phyloP scores from a whole-genome alignment of 2,113 vertebrate species.

The Onychostoma macrolepis region DNA sequence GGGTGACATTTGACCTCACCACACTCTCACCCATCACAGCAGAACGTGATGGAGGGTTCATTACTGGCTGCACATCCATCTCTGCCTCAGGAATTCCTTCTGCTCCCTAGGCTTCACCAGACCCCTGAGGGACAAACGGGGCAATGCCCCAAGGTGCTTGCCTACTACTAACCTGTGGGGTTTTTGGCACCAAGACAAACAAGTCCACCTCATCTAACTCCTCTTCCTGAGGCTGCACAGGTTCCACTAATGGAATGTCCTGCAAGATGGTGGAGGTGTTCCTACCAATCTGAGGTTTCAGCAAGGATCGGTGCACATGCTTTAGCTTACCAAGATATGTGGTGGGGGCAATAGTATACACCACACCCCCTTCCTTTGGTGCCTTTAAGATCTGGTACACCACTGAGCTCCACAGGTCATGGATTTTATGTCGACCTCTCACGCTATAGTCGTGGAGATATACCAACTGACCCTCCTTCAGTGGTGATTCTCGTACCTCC shows the following conservation, averaged over 20 bases:
- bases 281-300: not conserved
- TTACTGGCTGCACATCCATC: no score
- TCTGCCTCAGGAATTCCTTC: no score
- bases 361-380: not conserved
- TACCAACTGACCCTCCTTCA: not conserved
- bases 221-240: not conserved
- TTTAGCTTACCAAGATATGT: not conserved
- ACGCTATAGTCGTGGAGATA: not conserved
- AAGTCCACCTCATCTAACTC: no score
- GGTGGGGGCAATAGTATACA: not conserved
- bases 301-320: not conserved
- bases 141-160: no score
- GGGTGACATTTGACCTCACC: no score
- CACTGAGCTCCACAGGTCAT: not conserved
- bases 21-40: no score
- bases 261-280: not conserved
- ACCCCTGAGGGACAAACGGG: no score
- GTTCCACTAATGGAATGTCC: not conserved
- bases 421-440: not conserved
- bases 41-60: no score
- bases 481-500: not conserved
- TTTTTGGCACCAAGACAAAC: no score
- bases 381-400: not conserved
- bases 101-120: no score
- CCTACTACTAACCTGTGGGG: no score